phyloP scores from a whole-genome alignment of 1,140 invertebrate species.

The Psilanteris sp. region DNA sequence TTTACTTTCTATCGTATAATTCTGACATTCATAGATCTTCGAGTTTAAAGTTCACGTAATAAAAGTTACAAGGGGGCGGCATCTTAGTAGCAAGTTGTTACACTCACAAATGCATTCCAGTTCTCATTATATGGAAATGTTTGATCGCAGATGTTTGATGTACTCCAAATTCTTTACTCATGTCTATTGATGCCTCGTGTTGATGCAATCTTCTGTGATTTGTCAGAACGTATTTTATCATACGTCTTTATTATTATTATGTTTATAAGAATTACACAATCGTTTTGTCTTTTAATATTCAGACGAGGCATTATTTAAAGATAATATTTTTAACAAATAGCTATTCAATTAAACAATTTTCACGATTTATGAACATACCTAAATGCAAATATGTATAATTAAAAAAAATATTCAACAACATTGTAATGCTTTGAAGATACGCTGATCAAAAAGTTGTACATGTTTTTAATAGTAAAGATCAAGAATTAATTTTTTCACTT shows the following conservation, averaged over 20 bases:
- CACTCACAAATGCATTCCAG: constrained; percentile 10
- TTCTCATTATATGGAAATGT: constrained; percentile 23
- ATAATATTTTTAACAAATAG: too few relatives aligned
- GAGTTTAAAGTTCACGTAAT: constrained; percentile 45
- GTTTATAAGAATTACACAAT: background rate
- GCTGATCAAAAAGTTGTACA: too few relatives aligned
- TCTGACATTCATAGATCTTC: constrained; percentile 34
- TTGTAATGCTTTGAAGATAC: too few relatives aligned
- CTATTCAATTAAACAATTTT: too few relatives aligned
- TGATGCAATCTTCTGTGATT: constrained; percentile 19
- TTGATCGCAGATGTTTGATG: constrained; percentile 6
- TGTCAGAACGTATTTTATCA: constrained; percentile 9
- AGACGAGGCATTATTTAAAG: too few relatives aligned
- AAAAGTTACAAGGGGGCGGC: constrained; percentile 26
- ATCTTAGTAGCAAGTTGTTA: constrained; percentile 22
- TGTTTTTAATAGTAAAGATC: too few relatives aligned
- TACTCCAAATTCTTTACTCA: constrained; percentile 17
- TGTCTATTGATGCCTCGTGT: constrained; percentile 2
- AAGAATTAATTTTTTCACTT: background rate
- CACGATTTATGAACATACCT: too few relatives aligned
- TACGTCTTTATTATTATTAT: constrained; percentile 11
- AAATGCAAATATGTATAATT: too few relatives aligned
- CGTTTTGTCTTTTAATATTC: background rate
- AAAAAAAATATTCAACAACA: too few relatives aligned
- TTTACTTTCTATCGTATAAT: constrained; percentile 35